Evolutionary conservation across 2,888 invertebrate genomes (phyloP).

Genomic region (Pandemis heparana): DNA sequence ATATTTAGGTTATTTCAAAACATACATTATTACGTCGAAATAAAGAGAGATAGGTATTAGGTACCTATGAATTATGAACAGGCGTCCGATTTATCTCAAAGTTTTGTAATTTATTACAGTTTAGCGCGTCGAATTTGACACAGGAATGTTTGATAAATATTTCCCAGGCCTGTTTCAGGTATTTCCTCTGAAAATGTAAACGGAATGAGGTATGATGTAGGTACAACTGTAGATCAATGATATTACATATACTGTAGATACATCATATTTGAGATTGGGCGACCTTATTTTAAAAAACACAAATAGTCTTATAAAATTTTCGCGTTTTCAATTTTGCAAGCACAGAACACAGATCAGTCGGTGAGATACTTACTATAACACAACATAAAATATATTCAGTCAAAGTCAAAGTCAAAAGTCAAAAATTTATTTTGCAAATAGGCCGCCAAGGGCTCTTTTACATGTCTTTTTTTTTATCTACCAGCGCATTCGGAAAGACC

Average conservation of each 20-base stretch:
- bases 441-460: too few relatives aligned
- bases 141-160: conserved; percentile 21
- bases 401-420: too few relatives aligned
- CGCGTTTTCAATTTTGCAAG: too few relatives aligned
- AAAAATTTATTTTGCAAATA: too few relatives aligned
- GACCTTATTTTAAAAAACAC: too few relatives aligned
- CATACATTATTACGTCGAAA: background rate
- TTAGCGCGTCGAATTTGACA: conserved; percentile 17
- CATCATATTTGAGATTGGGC: background rate
- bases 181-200: background rate
- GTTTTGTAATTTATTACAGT: conserved; percentile 31
- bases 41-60: background rate
- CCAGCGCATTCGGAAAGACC: too few relatives aligned
- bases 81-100: background rate
- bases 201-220: background rate
- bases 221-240: too few relatives aligned
- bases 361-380: too few relatives aligned
- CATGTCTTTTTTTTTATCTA: too few relatives aligned
- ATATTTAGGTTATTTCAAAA: background rate
- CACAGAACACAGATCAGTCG: too few relatives aligned
- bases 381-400: too few relatives aligned
- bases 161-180: conserved; percentile 2
- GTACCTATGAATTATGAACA: conserved; percentile 19
- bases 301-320: too few relatives aligned
- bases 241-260: background rate